These are phyloP conservation scores for Melitaea athalia DNA, from an alignment of 2,888 invertebrate genomes.

Conservation along the genomic window DNA sequence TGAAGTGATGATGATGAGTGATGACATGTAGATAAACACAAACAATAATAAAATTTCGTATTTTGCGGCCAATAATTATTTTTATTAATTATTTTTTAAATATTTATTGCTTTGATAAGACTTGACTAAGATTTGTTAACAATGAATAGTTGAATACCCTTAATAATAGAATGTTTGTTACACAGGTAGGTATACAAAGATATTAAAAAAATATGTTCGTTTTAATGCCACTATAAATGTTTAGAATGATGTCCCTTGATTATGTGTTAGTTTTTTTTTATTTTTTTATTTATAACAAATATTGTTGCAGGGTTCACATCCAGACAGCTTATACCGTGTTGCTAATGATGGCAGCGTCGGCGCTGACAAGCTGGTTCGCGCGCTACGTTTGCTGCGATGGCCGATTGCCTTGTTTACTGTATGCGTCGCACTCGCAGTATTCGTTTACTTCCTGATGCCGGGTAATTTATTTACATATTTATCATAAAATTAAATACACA, in stretches of 20 bases:
- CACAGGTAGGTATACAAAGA: too few species aligned
- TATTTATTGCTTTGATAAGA: too few species aligned
- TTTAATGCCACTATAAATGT: not conserved
- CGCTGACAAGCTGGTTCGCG: constrained; percentile 55
- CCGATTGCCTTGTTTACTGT: constrained; percentile 70
- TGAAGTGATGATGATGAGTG: too few species aligned
- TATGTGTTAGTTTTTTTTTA: not conserved
- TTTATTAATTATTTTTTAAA: too few species aligned
- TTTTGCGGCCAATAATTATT: too few species aligned
- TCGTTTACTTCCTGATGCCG: constrained; percentile 80
- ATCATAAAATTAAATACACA: not conserved
- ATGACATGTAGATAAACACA: too few species aligned
- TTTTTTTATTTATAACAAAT: constrained; percentile 1
- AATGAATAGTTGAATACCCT: too few species aligned
- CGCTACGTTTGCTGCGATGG: constrained; percentile 73
- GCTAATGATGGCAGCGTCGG: constrained; percentile 51
- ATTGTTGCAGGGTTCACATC: constrained; percentile 75
- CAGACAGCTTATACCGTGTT: constrained; percentile 77
- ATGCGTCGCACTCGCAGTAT: constrained; percentile 72
- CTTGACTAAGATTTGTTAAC: too few species aligned
- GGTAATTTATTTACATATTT: constrained; percentile 53
- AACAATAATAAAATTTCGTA: too few species aligned
- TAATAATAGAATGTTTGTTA: too few species aligned
- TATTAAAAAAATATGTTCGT: too few species aligned
- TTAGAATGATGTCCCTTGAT: not conserved